Conservation (phyloP, 2,888 invertebrate genomes). For the Lepidocyrtoides sp. region DNA sequence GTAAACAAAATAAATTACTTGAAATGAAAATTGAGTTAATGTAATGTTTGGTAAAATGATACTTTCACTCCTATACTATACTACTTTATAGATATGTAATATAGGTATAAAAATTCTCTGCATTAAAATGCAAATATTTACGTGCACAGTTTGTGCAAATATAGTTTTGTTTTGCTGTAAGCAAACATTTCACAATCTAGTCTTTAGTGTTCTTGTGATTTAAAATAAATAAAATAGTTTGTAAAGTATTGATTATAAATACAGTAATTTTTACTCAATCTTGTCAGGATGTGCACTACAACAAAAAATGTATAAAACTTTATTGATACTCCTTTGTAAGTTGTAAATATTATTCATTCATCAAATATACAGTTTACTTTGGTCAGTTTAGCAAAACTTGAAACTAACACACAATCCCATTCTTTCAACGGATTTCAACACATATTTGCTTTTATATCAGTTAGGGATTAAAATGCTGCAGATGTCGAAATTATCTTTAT, state of each 20-base stretch:
- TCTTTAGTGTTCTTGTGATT: constrained; percentile 73
- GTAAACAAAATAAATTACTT: constrained; percentile 51
- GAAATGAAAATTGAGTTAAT: constrained; percentile 55
- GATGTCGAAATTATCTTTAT: too few species aligned
- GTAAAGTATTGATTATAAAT: constrained; percentile 41
- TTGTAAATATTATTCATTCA: too few species aligned
- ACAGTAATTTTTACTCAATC: constrained; percentile 60
- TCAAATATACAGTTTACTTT: too few species aligned
- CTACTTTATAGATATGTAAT: not conserved
- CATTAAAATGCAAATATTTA: not conserved
- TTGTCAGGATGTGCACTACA: not conserved
- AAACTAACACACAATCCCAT: too few species aligned
- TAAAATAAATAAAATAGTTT: constrained; percentile 47
- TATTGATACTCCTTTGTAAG: constrained; percentile 13
- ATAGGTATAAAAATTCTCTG: not conserved
- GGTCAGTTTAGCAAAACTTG: too few species aligned
- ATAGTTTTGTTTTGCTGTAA: constrained; percentile 7
- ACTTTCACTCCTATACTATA: too few species aligned
- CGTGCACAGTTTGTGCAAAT: not conserved
- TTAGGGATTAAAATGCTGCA: too few species aligned
- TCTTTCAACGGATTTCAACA: too few species aligned
- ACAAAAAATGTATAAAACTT: not conserved
- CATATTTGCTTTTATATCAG: too few species aligned
- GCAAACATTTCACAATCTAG: constrained; percentile 62
- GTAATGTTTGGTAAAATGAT: constrained; percentile 18